A percentile compares a stretch with the other conserved stretches of the same genome.
phyloP scores from a whole-genome alignment of 2,797 vertebrate genomes.

The Neosalanx taihuensis region DNA sequence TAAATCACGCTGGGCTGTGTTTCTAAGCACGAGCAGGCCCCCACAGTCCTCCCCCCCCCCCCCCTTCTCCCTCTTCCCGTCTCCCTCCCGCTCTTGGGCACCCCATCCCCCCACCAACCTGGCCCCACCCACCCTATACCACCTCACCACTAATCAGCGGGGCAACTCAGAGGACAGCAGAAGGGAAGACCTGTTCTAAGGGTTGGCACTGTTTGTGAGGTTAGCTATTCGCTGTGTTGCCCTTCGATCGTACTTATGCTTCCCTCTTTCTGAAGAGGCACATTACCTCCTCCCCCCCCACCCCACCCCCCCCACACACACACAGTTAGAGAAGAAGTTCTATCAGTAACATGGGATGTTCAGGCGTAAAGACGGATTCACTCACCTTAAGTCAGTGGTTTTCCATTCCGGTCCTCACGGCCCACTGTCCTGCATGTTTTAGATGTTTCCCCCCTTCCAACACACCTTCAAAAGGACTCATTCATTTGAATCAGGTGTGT shows the following conservation, averaged over 20 bases:
- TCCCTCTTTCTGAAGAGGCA: background rate
- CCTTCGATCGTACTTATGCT: background rate
- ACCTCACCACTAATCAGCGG: background rate
- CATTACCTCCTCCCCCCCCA: no score
- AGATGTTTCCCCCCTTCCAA: no score
- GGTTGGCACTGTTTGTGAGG: background rate
- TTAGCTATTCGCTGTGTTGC: background rate
- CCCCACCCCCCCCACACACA: no score
- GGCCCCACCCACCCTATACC: background rate
- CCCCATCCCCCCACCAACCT: background rate
- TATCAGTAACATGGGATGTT: background rate
- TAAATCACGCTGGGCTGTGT: conserved; percentile 60
- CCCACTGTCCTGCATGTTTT: no score
- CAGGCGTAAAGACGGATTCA: background rate
- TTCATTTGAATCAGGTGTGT: no score
- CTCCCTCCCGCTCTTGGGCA: background rate
- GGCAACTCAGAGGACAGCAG: background rate
- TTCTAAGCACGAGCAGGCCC: conserved; percentile 44
- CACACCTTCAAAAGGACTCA: no score
- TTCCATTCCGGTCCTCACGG: no score
- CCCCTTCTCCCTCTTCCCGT: conserved; percentile 24
- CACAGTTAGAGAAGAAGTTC: background rate
- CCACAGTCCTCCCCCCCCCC: background rate
- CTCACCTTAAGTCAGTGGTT: background rate
- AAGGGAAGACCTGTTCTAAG: background rate